Percentiles rank a stretch among this genome's conserved stretches.
These are phyloP conservation scores for Erythrolamprus reginae DNA, from an alignment of 2,113 vertebrate genomes.

Conservation along the genomic window DNA sequence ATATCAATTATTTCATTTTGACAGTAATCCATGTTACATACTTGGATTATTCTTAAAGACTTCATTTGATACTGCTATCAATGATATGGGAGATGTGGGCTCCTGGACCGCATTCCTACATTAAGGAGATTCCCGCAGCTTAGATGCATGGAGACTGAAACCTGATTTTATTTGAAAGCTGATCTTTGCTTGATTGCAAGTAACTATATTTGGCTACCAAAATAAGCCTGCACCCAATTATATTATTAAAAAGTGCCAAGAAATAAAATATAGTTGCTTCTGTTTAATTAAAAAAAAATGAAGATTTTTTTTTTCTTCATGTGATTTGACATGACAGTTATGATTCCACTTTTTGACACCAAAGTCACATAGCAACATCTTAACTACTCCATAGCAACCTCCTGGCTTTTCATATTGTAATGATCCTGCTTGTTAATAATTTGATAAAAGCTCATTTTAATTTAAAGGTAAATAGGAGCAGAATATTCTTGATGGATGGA, in stretches of 20 bases:
- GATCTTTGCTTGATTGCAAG: constrained; percentile 23
- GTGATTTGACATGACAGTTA: constrained; percentile 55
- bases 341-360: constrained; percentile 48
- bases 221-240: constrained; percentile 44
- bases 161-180: not conserved
- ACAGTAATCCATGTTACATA: not conserved
- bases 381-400: constrained; percentile 43
- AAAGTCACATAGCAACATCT: constrained; percentile 43
- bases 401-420: constrained; percentile 28
- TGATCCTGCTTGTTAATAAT: constrained; percentile 37
- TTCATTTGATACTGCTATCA: not conserved
- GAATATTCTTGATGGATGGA: not conserved
- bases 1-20: not conserved
- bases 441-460: constrained; percentile 56
- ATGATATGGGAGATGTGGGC: not conserved
- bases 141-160: not conserved
- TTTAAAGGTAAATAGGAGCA: constrained; percentile 52
- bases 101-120: not conserved
- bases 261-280: constrained; percentile 37
- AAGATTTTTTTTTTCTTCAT: constrained; percentile 42
- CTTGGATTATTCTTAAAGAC: not conserved
- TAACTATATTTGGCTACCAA: constrained; percentile 46
- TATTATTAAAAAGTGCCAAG: constrained; percentile 23
- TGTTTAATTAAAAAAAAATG: constrained; percentile 38
- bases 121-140: not conserved